Conservation (phyloP, 2,113 vertebrate species). For the Mormyrus iriodes region DNA sequence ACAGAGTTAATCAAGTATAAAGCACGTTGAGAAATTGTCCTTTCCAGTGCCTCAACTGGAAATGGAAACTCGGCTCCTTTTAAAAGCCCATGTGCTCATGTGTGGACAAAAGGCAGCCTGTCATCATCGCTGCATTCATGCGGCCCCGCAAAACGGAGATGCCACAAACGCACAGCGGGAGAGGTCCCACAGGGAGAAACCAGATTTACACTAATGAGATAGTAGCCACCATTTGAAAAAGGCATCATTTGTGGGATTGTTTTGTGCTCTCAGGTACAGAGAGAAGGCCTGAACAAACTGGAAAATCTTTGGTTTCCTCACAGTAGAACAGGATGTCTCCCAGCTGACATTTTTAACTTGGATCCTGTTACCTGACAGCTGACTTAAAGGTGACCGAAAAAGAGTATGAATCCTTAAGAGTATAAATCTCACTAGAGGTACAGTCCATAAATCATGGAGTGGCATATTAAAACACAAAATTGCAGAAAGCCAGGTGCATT, state of each 20-base stretch:
- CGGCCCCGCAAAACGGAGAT: not conserved
- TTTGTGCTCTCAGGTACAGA: not conserved
- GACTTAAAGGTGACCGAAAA: not conserved
- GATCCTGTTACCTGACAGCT: not conserved
- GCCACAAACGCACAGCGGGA: not conserved
- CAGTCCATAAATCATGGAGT: not conserved
- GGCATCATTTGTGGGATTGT: not conserved
- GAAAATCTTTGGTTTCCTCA: not conserved
- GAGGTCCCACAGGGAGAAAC: not conserved
- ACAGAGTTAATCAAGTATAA: constrained; percentile 2
- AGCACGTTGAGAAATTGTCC: not conserved
- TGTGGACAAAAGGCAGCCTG: not conserved
- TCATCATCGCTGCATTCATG: not conserved
- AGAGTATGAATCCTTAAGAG: not conserved
- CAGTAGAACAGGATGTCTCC: not conserved
- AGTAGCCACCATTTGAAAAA: not conserved
- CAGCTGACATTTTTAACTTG: not conserved
- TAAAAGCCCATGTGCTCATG: not conserved
- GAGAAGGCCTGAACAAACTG: not conserved
- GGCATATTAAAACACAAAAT: not conserved
- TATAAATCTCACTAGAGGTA: not conserved
- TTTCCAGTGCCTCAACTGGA: not conserved
- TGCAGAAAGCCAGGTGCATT: not conserved
- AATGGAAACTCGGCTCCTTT: not conserved
- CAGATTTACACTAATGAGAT: not conserved